Evolutionary conservation across 2,113 vertebrate genomes (phyloP), one percentile per base, ranked within the genome.

Genomic region (Carassius auratus): DNA sequence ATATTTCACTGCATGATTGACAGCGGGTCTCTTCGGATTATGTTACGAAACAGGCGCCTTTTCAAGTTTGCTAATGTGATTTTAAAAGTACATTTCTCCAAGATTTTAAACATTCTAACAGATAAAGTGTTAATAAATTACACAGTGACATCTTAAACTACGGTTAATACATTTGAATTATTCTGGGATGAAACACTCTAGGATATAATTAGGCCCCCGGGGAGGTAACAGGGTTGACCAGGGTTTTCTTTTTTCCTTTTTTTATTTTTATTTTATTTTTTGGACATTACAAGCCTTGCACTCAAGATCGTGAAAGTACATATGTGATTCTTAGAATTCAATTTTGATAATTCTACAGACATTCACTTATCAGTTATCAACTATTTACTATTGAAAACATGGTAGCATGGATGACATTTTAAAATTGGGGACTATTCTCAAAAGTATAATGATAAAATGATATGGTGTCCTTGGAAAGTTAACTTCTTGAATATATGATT

Each of bases 1-100:
- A 78, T 50, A 19, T 30, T 84, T 45, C 8, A 57, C 42, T 8
- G 69, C 71, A 42, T 79, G 68, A 84, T 79, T 83, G 64, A 82
- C 52, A 55, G 26, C n/a, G 30, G 26, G 55, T 75, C 45, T 36
- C 15, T 71, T n/a, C 59, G 38, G 2, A 38, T 88, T 76, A 33
- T 19, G 42, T 45, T 45, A 74, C 19, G 5, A 74, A 48, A 74
- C 8, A 21, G 15, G 33, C 21, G 6, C 52, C 14, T 55, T 76
- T 76, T 55, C 26, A 76, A 30, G 75, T 76, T 55, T 76, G 26
- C 50, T 68, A 68, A 68, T 71, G 68, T 42, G 8, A 71, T 42
- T 21, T 71, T 38, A 19, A 5, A 30, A 76, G 48, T 2, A 5
- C 23, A 30, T 9, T 38, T 42, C 17, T 21, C 8, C 2, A 4